Base-by-base conservation (phyloP, 2,888 invertebrate species). In the Dichetophora obliterata region DNA sequence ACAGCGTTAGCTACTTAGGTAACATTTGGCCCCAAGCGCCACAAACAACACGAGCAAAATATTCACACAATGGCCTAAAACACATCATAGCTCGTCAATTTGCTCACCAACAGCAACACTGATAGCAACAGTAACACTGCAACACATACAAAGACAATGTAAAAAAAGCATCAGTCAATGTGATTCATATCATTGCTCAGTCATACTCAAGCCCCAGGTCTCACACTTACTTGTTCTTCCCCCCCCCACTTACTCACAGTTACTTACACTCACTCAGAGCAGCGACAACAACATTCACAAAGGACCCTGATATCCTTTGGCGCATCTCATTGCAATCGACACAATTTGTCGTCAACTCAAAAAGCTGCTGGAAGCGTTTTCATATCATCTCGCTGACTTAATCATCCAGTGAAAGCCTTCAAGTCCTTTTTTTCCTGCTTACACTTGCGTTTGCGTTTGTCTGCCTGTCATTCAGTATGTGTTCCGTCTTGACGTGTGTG, bases 291-390 rank as follows among this genome's bases (percentile, higher is more conserved):
- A 43, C 43, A 2, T 43, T 11, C 43, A 11, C 43, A 43, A 43
- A 43, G 43, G 43, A 43, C 43, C 2, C 43, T 43, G 43, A 43
- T 68, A 50, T 68, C 68, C 68, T 50, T 27, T 50, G 68, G 50
- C 68, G 5, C 27, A 50, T 68, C 50, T 68, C 48, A 68, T 31
- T 14, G 24, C 68, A 48, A 68, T 68, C 70, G 77, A 75, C 69
- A 61, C 63, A 34, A 69, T 75, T 75, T 75, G 75, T 75, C 75
- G 69, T 61, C 61, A 54, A 43, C 68, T 63, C 19, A 50, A 69
- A 50, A 54, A 54, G 74, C 22, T 27, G 54, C 52, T 63, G n/a
- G 48, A 24, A 16, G 59, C 24, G 24, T 59, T 59, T 59, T 24
- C 59, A 59, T 24, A 22, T 16, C 59, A 22, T 59, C 54, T 22